Evolutionary conservation across 2,797 vertebrate genomes (phyloP), one percentile per base, ranked within the genome.

Genomic region (Periparus ater): DNA sequence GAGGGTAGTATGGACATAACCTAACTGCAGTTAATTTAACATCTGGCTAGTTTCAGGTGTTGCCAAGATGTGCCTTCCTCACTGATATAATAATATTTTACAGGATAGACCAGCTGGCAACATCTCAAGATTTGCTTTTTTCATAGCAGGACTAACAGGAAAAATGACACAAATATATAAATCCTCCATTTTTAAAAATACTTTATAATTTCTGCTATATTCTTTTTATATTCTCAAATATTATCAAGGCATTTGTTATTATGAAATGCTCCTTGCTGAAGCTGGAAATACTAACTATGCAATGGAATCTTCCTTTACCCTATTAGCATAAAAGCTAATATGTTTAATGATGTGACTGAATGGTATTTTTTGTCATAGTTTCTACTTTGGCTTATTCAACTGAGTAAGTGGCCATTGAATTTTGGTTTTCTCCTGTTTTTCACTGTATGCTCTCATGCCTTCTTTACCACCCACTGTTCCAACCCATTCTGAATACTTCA

Each of bases 21-120:
- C 62, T 86, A 92, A 79, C 78, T 89, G 57, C 36, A 85, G 32
- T 74, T 77, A 48, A 86, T 82, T 81, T 85, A 86, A 91, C 85
- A 88, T 93, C 80, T 96, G 80, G 72, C 53, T 85, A 16, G 32
- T 65, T 45, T 92, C 89, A 96, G 91, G 55, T 96, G 86, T 92
- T 94, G 67, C 77, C 78, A 96, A 85, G 55, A 58, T 92, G 42
- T 77, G 45, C 67, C 61, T 95, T 87, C 50, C 60, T 62, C 73
- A n/a, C 34, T 85, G 86, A 76, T 77, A 95, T 93, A 87, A 88
- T 91, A 95, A 91, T 77, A 63, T 94, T 97, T 97, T 92, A 77
- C 42, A 95, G 82, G 70, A 92, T 62, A 87, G 80, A 78, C 57
- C 76, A 92, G 55, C 55, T 96, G 94, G 84, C 90, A 96, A 73